Evolutionary conservation across 2,888 invertebrate species (phyloP), one percentile per base, ranked within the genome.

Genomic region (Calameuta idolon): DNA sequence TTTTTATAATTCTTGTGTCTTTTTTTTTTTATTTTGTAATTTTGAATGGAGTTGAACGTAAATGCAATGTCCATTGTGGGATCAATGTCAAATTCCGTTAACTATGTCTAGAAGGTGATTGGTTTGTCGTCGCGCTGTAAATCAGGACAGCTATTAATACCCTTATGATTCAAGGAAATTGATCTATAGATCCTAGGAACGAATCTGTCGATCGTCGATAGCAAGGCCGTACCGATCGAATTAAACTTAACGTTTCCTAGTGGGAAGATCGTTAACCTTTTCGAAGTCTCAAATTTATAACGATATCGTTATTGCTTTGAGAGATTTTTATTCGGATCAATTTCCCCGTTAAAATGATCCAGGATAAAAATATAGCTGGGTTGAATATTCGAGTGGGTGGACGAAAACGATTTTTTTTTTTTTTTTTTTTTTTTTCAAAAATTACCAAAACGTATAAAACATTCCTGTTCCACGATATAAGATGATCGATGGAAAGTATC

Each of bases 91-190:
- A 71, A 71, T 71, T 33, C 71, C 31, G 71, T 34, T 15, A 31
- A 30, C 15, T 34, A 34, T 34, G 71, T 34, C 12, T 34, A 34
- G 33, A 71, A 30, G 15, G 23, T 5, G 71, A 31, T 31, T 33
- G 31, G 34, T 31, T n/a, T 71, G 71, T 71, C 71, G 23, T 34
- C 71, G 71, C 71, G 71, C 71, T 31, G 34, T 71, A 71, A 83
- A 83, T 82, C 81, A 80, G 83, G 81, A 75, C 83, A 76, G 73
- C 79, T 83, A 83, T 86, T 87, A 87, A 88, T 89, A 88, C 82
- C 81, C 76, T 74, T 79, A 82, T 84, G 87, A 88, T 87, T 89
- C 88, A 87, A 87, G 85, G 85, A 84, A 88, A 87, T 82, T 82
- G 78, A 86, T 85, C 71, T 71, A 34, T 34, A 31, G 71, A 71